phyloP scores from a whole-genome alignment of 2,797 vertebrate species.

The Pterois miles region DNA sequence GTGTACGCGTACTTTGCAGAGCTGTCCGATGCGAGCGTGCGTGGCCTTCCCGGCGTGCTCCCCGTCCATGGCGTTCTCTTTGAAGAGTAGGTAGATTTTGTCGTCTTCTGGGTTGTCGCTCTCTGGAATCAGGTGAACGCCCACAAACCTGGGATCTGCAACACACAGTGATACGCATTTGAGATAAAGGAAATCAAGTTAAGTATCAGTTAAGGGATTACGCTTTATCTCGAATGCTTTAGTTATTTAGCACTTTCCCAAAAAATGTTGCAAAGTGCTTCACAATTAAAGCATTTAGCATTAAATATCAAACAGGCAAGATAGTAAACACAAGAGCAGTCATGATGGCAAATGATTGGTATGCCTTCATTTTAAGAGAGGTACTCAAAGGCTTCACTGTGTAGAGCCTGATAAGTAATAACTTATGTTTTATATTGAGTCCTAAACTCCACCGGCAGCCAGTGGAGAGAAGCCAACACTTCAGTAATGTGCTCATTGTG shows the following conservation, averaged over 20 bases:
- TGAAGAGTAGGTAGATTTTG: slow-evolving; percentile 98
- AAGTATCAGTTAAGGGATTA: background rate
- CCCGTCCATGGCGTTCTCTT: slow-evolving; percentile 97
- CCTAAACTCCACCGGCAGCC: background rate
- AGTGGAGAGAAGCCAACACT: background rate
- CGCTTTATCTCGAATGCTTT: background rate
- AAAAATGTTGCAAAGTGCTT: background rate
- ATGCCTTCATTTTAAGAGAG: background rate
- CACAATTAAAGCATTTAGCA: background rate
- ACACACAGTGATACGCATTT: slow-evolving; percentile 9
- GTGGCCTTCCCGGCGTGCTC: slow-evolving; percentile 97
- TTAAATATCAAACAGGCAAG: background rate
- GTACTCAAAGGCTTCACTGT: background rate
- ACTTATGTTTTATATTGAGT: slow-evolving; percentile 26
- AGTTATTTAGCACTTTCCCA: background rate
- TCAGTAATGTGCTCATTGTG: slow-evolving; percentile 2
- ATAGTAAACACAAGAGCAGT: background rate
- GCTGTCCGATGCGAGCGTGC: slow-evolving; percentile 95
- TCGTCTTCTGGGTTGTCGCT: slow-evolving; percentile 98
- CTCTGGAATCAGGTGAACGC: slow-evolving; percentile 93
- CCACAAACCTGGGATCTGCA: slow-evolving; percentile 94
- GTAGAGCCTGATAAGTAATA: background rate
- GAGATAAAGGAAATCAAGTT: background rate
- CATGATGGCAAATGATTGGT: background rate
- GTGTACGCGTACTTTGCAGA: slow-evolving; percentile 90